A percentile compares a stretch with the other conserved stretches of the same genome.
phyloP scores from a whole-genome alignment of 37 sponge, comb jelly and placozoan species.

The Amphimedon queenslandica region DNA sequence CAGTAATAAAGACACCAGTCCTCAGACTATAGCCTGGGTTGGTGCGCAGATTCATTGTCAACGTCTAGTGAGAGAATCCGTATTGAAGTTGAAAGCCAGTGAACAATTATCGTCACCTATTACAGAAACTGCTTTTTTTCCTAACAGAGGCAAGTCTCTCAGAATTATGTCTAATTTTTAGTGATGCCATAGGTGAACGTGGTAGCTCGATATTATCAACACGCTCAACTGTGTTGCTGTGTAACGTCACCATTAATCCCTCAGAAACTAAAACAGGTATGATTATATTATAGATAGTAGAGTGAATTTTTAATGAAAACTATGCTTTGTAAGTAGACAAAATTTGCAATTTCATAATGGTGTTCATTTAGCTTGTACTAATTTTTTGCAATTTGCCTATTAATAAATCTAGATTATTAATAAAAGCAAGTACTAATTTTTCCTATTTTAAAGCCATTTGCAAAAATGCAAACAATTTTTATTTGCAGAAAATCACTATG shows the following conservation, averaged over 20 bases:
- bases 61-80: constrained; percentile 42
- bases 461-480: too few relatives aligned
- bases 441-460: too few relatives aligned
- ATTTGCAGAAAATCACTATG: too few relatives aligned
- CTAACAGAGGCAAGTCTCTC: constrained; percentile 60
- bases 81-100: constrained; percentile 26
- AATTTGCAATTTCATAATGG: too few relatives aligned
- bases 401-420: too few relatives aligned
- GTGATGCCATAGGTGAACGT: constrained; percentile 55
- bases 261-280: constrained; percentile 73
- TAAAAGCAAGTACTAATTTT: too few relatives aligned
- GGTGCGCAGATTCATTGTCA: constrained; percentile 85
- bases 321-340: too few relatives aligned
- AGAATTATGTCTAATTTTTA: neutral
- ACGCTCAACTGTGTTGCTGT: constrained; percentile 61
- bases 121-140: constrained; percentile 72
- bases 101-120: constrained; percentile 14
- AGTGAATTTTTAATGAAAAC: too few relatives aligned
- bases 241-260: constrained; percentile 70
- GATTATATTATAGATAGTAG: neutral
- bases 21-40: constrained; percentile 66
- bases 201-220: constrained; percentile 71
- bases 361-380: too few relatives aligned
- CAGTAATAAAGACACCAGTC: constrained; percentile 24
- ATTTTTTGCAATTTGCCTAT: too few relatives aligned